Percentiles rank a stretch among this genome's conserved stretches.
These are phyloP conservation scores for Aurelia coerulea DNA, from an alignment of 30 jellyfish, hydroid and myxozoan genomes.

Conservation along the genomic window DNA sequence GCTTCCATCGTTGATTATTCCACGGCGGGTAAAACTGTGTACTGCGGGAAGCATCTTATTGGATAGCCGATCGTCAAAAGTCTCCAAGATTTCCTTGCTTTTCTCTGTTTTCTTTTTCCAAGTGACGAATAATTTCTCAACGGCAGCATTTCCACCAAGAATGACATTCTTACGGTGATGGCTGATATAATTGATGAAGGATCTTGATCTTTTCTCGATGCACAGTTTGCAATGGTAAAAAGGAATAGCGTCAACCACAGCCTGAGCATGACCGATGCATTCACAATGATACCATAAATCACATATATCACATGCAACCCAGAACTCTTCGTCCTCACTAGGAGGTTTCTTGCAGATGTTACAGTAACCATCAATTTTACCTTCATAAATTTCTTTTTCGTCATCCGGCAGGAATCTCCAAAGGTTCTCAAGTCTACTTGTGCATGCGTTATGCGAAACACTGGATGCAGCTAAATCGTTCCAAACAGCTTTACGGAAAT, in stretches of 20 bases:
- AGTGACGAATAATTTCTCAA: too few relatives aligned
- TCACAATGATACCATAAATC: constrained; percentile 15
- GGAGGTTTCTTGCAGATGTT: neutral
- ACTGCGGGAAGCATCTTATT: too few relatives aligned
- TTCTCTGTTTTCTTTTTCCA: too few relatives aligned
- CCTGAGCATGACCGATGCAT: neutral
- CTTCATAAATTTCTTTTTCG: neutral
- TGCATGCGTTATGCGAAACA: constrained; percentile 1
- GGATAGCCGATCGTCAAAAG: neutral
- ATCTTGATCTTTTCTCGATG: too few relatives aligned
- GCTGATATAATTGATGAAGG: too few relatives aligned
- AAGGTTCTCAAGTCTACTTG: neutral
- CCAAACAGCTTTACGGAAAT: constrained; percentile 18
- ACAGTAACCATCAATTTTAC: neutral
- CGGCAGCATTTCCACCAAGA: too few relatives aligned
- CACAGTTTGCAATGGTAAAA: too few relatives aligned
- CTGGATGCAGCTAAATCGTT: neutral
- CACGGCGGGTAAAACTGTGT: too few relatives aligned
- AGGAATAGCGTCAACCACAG: neutral
- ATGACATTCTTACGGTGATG: too few relatives aligned
- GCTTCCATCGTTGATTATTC: neutral
- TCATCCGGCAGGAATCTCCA: neutral
- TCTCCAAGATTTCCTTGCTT: too few relatives aligned
- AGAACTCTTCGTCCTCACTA: neutral
- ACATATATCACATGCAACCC: constrained; percentile 14